phyloP scores from a whole-genome alignment of 2,888 invertebrate species.

The Mechanitis messenoides region DNA sequence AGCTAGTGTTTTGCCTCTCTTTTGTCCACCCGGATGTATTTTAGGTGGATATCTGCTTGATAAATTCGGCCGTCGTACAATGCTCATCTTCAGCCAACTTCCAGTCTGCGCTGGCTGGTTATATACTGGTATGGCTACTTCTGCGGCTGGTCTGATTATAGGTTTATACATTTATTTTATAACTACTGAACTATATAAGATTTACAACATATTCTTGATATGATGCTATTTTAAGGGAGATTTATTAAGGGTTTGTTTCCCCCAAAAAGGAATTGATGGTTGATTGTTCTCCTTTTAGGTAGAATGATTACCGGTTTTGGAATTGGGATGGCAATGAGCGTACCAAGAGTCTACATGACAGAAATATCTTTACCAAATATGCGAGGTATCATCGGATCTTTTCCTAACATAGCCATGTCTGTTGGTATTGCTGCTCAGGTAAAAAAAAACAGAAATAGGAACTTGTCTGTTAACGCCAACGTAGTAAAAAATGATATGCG shows the following conservation, averaged over 20 bases:
- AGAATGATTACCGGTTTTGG: slow-evolving; percentile 79
- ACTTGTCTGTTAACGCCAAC: no score
- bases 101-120: slow-evolving; percentile 81
- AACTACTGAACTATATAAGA: not conserved
- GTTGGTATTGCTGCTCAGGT: slow-evolving; percentile 76
- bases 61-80: slow-evolving; percentile 74
- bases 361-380: slow-evolving; percentile 82
- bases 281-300: slow-evolving; percentile 37
- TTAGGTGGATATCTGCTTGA: slow-evolving; percentile 80
- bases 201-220: no score
- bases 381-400: slow-evolving; percentile 80
- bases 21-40: slow-evolving; percentile 79
- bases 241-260: no score
- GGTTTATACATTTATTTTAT: slow-evolving; percentile 43
- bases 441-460: not conserved
- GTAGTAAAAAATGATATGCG: no score
- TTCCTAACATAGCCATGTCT: slow-evolving; percentile 79
- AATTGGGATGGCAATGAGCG: slow-evolving; percentile 79
- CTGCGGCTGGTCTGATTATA: slow-evolving; percentile 71
- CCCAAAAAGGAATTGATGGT: no score
- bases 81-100: slow-evolving; percentile 74
- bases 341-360: slow-evolving; percentile 77
- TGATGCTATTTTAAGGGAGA: no score
- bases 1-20: slow-evolving; percentile 78
- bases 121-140: slow-evolving; percentile 67